Conservation (phyloP, 2,888 invertebrate species). For the Catocala nupta region DNA sequence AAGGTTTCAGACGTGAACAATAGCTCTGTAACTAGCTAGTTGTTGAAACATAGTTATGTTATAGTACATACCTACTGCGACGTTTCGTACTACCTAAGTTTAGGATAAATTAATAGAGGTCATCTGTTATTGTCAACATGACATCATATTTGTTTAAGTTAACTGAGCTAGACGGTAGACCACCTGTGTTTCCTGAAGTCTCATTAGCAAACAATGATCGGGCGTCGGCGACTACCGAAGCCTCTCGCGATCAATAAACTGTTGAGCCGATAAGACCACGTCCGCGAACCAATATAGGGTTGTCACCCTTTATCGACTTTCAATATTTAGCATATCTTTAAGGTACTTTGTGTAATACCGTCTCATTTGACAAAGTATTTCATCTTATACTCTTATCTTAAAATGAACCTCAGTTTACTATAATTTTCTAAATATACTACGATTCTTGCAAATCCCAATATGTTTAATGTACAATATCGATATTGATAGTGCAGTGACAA, state of each 20-base stretch:
- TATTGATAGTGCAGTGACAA: conserved; percentile 34
- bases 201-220: conserved; percentile 85
- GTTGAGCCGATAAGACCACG: conserved; percentile 59
- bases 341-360: too few species aligned
- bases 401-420: too few species aligned
- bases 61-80: conserved; percentile 18
- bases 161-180: conserved; percentile 60
- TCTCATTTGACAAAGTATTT: too few species aligned
- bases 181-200: conserved; percentile 69
- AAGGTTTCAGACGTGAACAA: conserved; percentile 38
- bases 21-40: conserved; percentile 37
- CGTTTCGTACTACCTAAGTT: conserved; percentile 33
- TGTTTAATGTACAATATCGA: too few species aligned
- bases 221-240: conserved; percentile 59
- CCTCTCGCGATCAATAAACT: conserved; percentile 71
- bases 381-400: too few species aligned
- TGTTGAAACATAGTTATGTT: conserved; percentile 31
- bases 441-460: too few species aligned
- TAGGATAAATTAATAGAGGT: conserved; percentile 61
- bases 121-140: conserved; percentile 64
- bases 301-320: conserved; percentile 25
- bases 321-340: neutral
- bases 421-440: too few species aligned
- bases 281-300: conserved; percentile 45
- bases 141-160: conserved; percentile 73